phyloP scores from a whole-genome alignment of 2,888 invertebrate species.

The Polymixis lichenea region DNA sequence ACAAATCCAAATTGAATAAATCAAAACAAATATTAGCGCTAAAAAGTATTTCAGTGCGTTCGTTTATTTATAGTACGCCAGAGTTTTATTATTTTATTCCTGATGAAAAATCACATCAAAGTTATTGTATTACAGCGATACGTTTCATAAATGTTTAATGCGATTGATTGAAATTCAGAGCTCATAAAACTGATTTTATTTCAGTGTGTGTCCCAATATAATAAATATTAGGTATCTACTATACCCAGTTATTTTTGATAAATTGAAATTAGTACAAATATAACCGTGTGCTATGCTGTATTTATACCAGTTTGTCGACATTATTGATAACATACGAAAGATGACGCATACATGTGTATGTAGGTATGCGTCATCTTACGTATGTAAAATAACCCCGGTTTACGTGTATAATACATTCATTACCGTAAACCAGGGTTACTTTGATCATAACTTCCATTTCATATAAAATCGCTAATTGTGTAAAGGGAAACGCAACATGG shows the following conservation, averaged over 20 bases:
- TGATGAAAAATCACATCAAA: slow-evolving; percentile 33
- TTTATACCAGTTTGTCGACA: background rate
- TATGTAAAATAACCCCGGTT: too few relatives aligned
- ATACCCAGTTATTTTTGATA: background rate
- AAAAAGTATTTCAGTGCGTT: slow-evolving; percentile 12
- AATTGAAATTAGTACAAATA: background rate
- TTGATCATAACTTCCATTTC: too few relatives aligned
- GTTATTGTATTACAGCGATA: slow-evolving; percentile 22
- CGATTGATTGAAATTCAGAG: slow-evolving; percentile 25
- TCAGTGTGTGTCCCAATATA: background rate
- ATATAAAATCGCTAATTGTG: too few relatives aligned
- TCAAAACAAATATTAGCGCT: slow-evolving; percentile 16
- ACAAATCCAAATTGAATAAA: background rate
- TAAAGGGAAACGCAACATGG: too few relatives aligned
- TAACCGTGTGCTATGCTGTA: background rate
- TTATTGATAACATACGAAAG: background rate
- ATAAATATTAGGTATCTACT: background rate
- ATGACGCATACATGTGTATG: too few relatives aligned
- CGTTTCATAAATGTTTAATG: slow-evolving; percentile 45
- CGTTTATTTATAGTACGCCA: slow-evolving; percentile 21
- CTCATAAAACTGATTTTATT: slow-evolving; percentile 23
- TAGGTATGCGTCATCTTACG: too few relatives aligned
- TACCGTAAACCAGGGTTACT: too few relatives aligned
- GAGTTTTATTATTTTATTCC: slow-evolving; percentile 16
- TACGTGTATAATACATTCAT: too few relatives aligned